Conservation (phyloP, 1,140 invertebrate genomes). For the Pseudomyrmex cubaensis region DNA sequence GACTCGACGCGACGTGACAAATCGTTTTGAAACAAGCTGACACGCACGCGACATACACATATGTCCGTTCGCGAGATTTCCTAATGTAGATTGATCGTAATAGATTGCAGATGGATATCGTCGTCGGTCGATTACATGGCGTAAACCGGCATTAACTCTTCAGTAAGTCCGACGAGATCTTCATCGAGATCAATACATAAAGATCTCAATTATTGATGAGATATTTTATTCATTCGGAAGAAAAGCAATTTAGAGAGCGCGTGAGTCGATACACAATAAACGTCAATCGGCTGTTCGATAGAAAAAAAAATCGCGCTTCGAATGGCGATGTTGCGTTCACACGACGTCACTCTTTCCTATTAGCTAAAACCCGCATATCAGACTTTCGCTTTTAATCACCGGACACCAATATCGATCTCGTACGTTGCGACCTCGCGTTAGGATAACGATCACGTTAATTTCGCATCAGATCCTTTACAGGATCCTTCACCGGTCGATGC, state of each 20-base stretch:
- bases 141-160: not conserved
- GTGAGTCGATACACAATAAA: not conserved
- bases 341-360: not conserved
- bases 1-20: constrained; percentile 43
- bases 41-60: not conserved
- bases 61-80: constrained; percentile 12
- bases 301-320: not conserved
- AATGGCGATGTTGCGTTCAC: not conserved
- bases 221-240: too few species aligned
- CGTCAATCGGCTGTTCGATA: constrained; percentile 2
- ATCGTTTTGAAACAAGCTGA: constrained; percentile 41
- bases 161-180: too few species aligned
- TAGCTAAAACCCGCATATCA: not conserved
- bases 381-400: constrained; percentile 26
- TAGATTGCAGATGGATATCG: not conserved
- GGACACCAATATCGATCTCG: constrained; percentile 3
- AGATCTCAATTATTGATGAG: not conserved
- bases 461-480: constrained; percentile 1
- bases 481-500: not conserved
- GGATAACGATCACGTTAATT: constrained; percentile 10
- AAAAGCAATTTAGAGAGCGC: not conserved
- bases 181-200: too few species aligned
- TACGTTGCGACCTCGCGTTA: constrained; percentile 2
- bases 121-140: not conserved
- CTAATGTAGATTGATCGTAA: constrained; percentile 16